Base-by-base conservation (phyloP, 2,113 vertebrate species). In the Pelobates fuscus region DNA sequence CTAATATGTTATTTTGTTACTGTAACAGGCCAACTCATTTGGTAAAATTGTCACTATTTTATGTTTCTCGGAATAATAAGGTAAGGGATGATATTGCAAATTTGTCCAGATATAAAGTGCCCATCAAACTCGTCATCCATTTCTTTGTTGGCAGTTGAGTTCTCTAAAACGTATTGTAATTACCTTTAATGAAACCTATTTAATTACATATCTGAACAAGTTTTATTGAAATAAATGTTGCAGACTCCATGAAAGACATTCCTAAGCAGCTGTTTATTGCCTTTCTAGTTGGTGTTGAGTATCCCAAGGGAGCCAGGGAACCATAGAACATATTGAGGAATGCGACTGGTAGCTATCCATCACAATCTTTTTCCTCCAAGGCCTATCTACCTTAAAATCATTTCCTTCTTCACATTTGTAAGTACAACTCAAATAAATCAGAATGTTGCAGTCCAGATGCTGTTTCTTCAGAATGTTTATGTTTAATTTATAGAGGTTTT, bases 361-460 rank as follows among this genome's bases (percentile, higher is more conserved):
- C 82, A 87, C 6, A 30, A 62, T 3, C 30, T 2, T 14, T 65
- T 44, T 5, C 78, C 84, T 79, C 84, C 66, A 44, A 81, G 62
- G 43, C 55, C 62, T 72, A 78, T 80, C 71, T 79, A 80, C 76
- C 81, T 83, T 67, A 49, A 79, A 78, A 80, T 86, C 86, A 87
- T 84, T 86, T 86, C 86, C 86, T 63, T 71, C 59, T 75, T 12
- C 0, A n/a, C 63, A 67, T 81, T 60, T 85, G 77, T 78, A 77
- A 82, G 78, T 81, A 61, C 78, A 83, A 70, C 73, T 78, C 64
- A 77, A 80, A 82, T 88, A 89, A 88, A 88, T 89, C 82, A 86
- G 71, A 67, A 46, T 71, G 6, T 65, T 78, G 81, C 83, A 84
- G 1, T 20, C 86, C 82, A 87, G 85, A 84, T 82, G 72, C 78